A percentile compares a stretch with the other conserved stretches of the same genome.
phyloP scores from a whole-genome alignment of 1,140 invertebrate species.

The Pteromalus puparum region DNA sequence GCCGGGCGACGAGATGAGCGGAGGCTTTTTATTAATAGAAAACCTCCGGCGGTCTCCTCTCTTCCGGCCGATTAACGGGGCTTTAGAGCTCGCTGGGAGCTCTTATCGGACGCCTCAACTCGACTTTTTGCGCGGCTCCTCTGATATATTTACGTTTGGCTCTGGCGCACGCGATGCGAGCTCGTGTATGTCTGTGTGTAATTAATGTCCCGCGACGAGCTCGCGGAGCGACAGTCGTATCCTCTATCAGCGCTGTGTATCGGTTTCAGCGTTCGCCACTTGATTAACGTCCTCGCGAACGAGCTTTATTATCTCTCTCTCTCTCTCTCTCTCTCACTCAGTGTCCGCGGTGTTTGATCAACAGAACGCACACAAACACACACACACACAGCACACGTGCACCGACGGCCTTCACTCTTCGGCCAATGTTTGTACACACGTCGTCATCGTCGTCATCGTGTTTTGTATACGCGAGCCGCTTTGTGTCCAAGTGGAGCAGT shows the following conservation, averaged over 20 bases:
- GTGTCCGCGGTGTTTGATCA: not conserved
- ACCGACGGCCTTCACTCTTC: not conserved
- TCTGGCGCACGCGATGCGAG: not conserved
- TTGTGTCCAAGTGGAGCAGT: conserved; percentile 53
- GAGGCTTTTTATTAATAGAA: conserved; percentile 3
- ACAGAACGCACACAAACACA: not conserved
- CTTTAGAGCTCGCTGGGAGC: not conserved
- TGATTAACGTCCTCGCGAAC: too few species aligned
- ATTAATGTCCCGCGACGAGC: not conserved
- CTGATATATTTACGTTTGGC: too few species aligned
- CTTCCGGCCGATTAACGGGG: not conserved
- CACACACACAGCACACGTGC: not conserved
- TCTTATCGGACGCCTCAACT: not conserved
- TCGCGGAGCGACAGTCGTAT: not conserved
- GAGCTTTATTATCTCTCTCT: not conserved
- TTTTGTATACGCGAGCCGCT: not conserved
- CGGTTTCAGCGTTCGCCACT: too few species aligned
- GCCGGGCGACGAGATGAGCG: too few species aligned
- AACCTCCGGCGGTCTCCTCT: not conserved
- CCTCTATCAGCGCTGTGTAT: too few species aligned
- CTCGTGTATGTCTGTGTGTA: not conserved
- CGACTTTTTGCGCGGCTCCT: too few species aligned
- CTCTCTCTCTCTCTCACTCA: not conserved
- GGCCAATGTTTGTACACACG: not conserved
- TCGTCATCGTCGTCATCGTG: not conserved